Percentiles rank a stretch among this genome's conserved stretches.
These are phyloP conservation scores for Neoarius graeffei DNA, from an alignment of 2,113 vertebrate species.

Conservation along the genomic window DNA sequence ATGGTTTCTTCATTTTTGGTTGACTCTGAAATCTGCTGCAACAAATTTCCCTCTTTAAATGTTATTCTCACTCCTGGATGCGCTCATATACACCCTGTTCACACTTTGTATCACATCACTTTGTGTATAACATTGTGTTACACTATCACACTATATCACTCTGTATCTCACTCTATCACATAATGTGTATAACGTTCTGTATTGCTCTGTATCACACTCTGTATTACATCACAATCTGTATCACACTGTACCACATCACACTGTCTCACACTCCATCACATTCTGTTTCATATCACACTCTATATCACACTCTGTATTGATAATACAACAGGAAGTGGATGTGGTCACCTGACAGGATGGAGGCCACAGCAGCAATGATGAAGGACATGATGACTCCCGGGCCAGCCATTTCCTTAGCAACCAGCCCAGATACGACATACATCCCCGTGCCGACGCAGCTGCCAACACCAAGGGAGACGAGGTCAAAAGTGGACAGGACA, in stretches of 20 bases:
- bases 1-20: neutral
- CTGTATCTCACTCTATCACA: neutral
- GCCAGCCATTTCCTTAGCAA: constrained; percentile 94
- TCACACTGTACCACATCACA: neutral
- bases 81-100: neutral
- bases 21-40: neutral
- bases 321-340: constrained; percentile 3
- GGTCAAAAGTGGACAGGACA: constrained; percentile 90
- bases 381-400: constrained; percentile 96
- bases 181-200: neutral
- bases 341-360: constrained; percentile 87
- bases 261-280: neutral
- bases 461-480: constrained; percentile 94
- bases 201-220: neutral
- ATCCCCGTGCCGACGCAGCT: constrained; percentile 98
- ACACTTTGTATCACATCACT: neutral
- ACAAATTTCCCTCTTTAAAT: neutral
- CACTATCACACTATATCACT: neutral
- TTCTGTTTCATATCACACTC: neutral
- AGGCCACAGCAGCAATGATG: constrained; percentile 89
- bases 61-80: neutral
- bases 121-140: neutral
- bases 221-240: neutral
- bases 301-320: neutral
- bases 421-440: constrained; percentile 95